Percentiles rank a stretch among this genome's conserved stretches.
These are phyloP conservation scores for Caenorhabditis sp. DNA, from an alignment of 2,888 invertebrate genomes.

Conservation along the genomic window DNA sequence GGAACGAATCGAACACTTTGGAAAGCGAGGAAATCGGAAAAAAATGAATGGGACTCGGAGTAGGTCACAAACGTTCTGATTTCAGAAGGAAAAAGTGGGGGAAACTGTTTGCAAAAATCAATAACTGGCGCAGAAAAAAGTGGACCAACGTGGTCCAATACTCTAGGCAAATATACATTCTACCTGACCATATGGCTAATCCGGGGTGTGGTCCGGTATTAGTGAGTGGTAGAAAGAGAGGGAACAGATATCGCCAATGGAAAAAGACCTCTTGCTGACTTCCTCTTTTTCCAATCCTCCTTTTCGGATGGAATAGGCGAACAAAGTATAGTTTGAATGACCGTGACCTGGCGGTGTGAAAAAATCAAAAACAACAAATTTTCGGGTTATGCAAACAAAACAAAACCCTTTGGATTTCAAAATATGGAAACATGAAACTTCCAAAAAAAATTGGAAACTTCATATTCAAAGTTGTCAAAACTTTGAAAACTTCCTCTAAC, in stretches of 20 bases:
- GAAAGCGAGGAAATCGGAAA: background rate
- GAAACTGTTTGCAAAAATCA: background rate
- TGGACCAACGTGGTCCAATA: background rate
- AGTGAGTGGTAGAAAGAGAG: too few species aligned
- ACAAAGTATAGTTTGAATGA: background rate
- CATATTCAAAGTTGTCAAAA: too few species aligned
- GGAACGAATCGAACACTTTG: slow-evolving; percentile 1
- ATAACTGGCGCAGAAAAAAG: background rate
- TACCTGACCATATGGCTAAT: background rate
- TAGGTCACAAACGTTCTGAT: background rate
- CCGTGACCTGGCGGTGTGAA: background rate
- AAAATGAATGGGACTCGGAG: slow-evolving; percentile 6
- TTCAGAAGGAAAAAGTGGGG: background rate
- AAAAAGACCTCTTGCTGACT: background rate
- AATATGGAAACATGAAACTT: background rate
- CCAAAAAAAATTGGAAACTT: slow-evolving; percentile 3
- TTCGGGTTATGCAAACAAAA: slow-evolving; percentile 52
- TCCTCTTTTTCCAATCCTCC: too few species aligned
- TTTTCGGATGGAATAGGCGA: background rate
- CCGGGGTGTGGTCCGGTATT: too few species aligned
- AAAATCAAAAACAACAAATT: too few species aligned
- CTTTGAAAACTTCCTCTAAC: background rate
- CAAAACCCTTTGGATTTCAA: too few species aligned
- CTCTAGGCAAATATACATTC: background rate
- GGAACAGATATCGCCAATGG: background rate